These are phyloP conservation scores for Dallia pectoralis DNA, from an alignment of 2,797 vertebrate species.

Conservation along the genomic window DNA sequence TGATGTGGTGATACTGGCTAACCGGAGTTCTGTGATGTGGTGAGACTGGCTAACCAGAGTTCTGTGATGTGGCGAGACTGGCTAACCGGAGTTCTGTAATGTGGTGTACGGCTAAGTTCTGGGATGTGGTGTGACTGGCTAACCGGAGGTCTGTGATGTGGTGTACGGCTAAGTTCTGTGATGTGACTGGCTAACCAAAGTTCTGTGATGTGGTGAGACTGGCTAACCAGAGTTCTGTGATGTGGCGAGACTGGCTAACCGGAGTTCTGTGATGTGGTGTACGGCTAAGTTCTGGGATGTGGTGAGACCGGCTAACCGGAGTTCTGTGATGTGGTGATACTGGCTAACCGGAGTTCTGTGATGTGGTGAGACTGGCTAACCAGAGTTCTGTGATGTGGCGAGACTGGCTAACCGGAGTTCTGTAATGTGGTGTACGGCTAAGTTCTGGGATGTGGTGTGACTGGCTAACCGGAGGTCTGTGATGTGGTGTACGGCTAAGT, in stretches of 20 bases:
- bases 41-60: not conserved
- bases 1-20: not conserved
- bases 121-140: not conserved
- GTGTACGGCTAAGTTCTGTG: too few species aligned
- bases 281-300: too few species aligned
- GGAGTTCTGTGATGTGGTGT: too few species aligned
- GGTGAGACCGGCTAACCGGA: not conserved
- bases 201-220: not conserved
- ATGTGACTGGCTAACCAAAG: conserved; percentile 1
- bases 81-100: not conserved
- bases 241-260: not conserved
- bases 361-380: not conserved
- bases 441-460: not conserved
- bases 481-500: too few species aligned
- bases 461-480: not conserved
- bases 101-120: not conserved
- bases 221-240: not conserved
- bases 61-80: not conserved
- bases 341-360: not conserved
- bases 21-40: not conserved
- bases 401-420: not conserved
- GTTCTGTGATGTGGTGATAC: not conserved
- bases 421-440: not conserved
- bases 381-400: too few species aligned
- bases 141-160: not conserved